phyloP scores from a whole-genome alignment of 2,888 invertebrate species.

The Argynnis bischoffii region DNA sequence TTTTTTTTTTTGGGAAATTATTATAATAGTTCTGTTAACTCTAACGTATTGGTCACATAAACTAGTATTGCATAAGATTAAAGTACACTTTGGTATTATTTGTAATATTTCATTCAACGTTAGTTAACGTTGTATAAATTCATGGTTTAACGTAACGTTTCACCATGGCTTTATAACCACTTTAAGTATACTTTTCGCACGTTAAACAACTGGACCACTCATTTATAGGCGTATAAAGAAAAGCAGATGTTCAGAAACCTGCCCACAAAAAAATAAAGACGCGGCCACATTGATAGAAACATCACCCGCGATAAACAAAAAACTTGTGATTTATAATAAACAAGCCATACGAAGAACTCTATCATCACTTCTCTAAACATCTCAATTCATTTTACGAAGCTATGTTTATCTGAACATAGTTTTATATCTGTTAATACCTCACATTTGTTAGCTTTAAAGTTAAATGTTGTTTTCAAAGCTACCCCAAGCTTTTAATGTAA shows the following conservation, averaged over 20 bases:
- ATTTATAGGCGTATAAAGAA: constrained; percentile 17
- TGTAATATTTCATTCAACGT: no score
- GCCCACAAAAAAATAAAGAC: constrained; percentile 15
- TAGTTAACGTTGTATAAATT: no score
- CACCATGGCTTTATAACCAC: no score
- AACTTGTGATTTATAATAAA: constrained; percentile 35
- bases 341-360: constrained; percentile 26
- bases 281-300: constrained; percentile 26
- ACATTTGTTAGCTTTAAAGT: constrained; percentile 52
- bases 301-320: constrained; percentile 27
- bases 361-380: constrained; percentile 29
- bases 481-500: not conserved
- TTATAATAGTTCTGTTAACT: no score
- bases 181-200: no score
- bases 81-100: no score
- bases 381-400: constrained; percentile 34
- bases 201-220: not conserved
- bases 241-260: constrained; percentile 29
- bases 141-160: no score
- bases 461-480: not conserved
- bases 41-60: no score
- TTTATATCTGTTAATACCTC: constrained; percentile 46
- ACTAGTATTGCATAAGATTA: no score
- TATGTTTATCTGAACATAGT: constrained; percentile 28
- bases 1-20: no score